Percentiles rank a stretch among this genome's conserved stretches.
Conservation (phyloP, 1,140 invertebrate genomes). For the Macrostomum lignano region DNA sequence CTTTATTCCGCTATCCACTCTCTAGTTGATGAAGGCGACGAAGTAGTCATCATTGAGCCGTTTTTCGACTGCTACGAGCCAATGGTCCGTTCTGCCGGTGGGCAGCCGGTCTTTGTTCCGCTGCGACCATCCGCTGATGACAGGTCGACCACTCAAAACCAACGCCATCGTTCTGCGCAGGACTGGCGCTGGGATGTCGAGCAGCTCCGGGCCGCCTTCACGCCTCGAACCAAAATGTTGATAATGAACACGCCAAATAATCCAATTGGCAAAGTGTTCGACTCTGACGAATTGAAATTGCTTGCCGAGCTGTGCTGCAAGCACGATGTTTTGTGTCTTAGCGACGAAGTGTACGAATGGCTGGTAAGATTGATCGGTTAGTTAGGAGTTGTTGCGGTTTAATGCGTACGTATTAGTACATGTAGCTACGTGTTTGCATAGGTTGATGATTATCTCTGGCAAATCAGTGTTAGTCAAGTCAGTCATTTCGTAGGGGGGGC, state of each 20-base stretch:
- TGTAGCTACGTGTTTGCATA: no score
- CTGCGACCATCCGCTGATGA: slow-evolving; percentile 34
- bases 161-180: not conserved
- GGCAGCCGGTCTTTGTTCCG: slow-evolving; percentile 54
- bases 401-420: no score
- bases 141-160: not conserved
- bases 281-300: slow-evolving; percentile 33
- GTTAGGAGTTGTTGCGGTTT: no score
- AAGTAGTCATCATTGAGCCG: slow-evolving; percentile 83
- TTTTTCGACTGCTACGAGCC: slow-evolving; percentile 92
- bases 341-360: slow-evolving; percentile 96
- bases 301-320: slow-evolving; percentile 66
- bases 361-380: no score
- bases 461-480: no score
- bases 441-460: no score
- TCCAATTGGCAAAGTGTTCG: slow-evolving; percentile 55
- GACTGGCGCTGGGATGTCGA: slow-evolving; percentile 62
- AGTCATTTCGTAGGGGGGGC: no score
- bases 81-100: slow-evolving; percentile 61
- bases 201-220: slow-evolving; percentile 57
- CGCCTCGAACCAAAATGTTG: slow-evolving; percentile 62
- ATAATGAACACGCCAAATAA: slow-evolving; percentile 87
- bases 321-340: slow-evolving; percentile 59
- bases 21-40: slow-evolving; percentile 47
- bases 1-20: slow-evolving; percentile 44